Base-by-base conservation (phyloP, 1,140 invertebrate genomes). In the Geopemphigus sp. region DNA sequence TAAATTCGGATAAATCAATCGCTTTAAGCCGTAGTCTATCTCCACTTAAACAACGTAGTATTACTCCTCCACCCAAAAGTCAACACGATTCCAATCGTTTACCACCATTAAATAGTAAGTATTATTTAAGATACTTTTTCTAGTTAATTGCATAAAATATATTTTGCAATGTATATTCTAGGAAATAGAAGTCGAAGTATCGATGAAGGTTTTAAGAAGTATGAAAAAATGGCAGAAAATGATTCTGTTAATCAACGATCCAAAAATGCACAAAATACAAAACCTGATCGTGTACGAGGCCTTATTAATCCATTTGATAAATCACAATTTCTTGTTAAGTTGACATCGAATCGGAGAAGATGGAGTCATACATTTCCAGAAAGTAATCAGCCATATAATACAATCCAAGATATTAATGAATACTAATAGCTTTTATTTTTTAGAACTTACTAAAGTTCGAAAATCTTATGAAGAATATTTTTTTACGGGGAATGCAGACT, bases 351-450 rank as follows among this genome's bases (percentile, higher is more conserved):
- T 86, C 88, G 98, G 68, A 87, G 97, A 66, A 88, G 98, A 73
- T 99, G 98, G 98, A 98, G 96, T 10, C 97, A 99, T 85, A 98
- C 98, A 81, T 99, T 99, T 87, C 97, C 98, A 5, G 95, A 96
- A 90, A 94, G 93, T 92, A 83, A 84, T 29, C 3, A 50, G 39
- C 80, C 61, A 72, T 22, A 72, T 54, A 68, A 80, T 73, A 73
- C 10, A 26, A 39, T 6, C 8, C 32, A 10, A 29, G 26, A 39
- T 0, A 57, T 24, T 15, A 17, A 22, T 45, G 1, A 24, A 10
- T 53, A 29, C 22, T n/a, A 15, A 72, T 32, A 12, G n/a, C 54
- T 29, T 29, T 53, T 63, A n/a, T 63, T 61, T 29, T 50, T 76
- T 78, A 78, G 74, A 63, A 78, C 1, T 29, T 29, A 17, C 8